Evolutionary conservation across 2,888 invertebrate genomes (phyloP).

Genomic region (Oscheius myriophilus): DNA sequence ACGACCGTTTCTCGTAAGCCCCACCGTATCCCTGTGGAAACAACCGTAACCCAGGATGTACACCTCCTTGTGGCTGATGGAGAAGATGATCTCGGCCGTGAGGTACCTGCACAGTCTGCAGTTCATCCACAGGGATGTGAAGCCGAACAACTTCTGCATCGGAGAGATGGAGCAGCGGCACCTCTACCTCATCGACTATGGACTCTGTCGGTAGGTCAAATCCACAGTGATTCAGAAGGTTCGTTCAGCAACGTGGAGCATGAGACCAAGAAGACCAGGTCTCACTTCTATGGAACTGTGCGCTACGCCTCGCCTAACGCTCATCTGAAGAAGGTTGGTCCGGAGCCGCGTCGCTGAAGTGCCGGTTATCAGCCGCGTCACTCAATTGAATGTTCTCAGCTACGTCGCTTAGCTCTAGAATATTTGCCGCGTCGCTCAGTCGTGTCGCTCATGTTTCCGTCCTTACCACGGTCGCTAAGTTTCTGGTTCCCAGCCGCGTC

Average conservation of each 20-base stretch:
- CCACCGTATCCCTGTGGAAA: too few species aligned
- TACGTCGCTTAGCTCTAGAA: too few species aligned
- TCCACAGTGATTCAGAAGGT: background rate
- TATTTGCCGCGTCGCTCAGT: too few species aligned
- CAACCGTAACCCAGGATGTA: conserved; percentile 27
- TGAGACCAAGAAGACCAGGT: conserved; percentile 21
- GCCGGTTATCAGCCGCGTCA: too few species aligned
- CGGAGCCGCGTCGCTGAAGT: too few species aligned
- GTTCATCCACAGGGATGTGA: conserved; percentile 58
- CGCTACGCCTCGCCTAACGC: conserved; percentile 55
- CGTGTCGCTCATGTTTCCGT: too few species aligned
- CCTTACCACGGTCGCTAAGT: too few species aligned
- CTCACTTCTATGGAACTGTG: conserved; percentile 50
- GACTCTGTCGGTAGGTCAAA: conserved; percentile 40
- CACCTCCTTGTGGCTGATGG: conserved; percentile 50
- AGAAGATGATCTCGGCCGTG: conserved; percentile 46
- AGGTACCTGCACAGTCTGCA: conserved; percentile 47
- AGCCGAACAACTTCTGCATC: conserved; percentile 61
- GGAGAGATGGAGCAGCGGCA: conserved; percentile 31
- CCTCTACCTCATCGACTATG: conserved; percentile 49
- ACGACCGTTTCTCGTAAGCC: conserved; percentile 45
- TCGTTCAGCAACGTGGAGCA: conserved; percentile 32
- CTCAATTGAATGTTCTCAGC: too few species aligned
- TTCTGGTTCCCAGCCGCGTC: too few species aligned
- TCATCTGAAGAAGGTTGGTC: conserved; percentile 39